Evolutionary conservation across 2,888 invertebrate genomes (phyloP).

Genomic region (Thecophora atra): DNA sequence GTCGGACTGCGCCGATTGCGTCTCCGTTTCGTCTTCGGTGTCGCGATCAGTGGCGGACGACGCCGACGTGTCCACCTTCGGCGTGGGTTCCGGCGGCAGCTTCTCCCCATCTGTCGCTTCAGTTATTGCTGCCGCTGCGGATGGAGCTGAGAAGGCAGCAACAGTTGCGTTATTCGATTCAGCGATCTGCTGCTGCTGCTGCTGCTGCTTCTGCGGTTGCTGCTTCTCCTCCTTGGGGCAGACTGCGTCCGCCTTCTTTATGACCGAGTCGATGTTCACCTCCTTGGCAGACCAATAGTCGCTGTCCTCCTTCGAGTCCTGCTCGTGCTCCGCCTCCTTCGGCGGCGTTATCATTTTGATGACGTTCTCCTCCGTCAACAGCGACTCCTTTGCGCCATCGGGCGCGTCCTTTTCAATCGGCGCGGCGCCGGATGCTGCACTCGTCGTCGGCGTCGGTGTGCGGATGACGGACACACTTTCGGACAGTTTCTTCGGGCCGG

Average conservation of each 20-base stretch:
- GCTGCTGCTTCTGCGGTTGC: conserved; percentile 22
- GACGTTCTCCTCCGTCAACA: conserved; percentile 61
- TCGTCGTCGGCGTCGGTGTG: conserved; percentile 44
- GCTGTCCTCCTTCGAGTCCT: conserved; percentile 74
- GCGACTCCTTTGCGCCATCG: conserved; percentile 45
- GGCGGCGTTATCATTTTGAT: conserved; percentile 58
- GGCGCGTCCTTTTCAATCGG: conserved; percentile 51
- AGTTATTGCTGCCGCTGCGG: conserved; percentile 15
- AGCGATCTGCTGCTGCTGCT: conserved; percentile 8
- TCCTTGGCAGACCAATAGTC: conserved; percentile 84
- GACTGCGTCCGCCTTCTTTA: conserved; percentile 74
- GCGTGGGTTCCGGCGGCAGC: background rate
- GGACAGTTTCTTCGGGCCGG: conserved; percentile 12
- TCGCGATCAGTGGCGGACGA: conserved; percentile 55
- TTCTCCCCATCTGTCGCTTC: conserved; percentile 12
- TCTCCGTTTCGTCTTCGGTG: conserved; percentile 63
- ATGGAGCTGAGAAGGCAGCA: conserved; percentile 18
- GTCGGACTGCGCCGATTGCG: conserved; percentile 31
- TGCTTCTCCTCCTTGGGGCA: conserved; percentile 41
- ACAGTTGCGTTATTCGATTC: background rate
- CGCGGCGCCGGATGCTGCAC: background rate
- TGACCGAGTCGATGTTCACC: conserved; percentile 82
- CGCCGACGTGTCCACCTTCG: conserved; percentile 39
- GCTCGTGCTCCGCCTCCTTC: conserved; percentile 65
- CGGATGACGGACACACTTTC: conserved; percentile 48